A percentile compares a stretch with the other conserved stretches of the same genome.
Conservation (phyloP, 2,888 invertebrate species). For the Mactromeris polynyma region DNA sequence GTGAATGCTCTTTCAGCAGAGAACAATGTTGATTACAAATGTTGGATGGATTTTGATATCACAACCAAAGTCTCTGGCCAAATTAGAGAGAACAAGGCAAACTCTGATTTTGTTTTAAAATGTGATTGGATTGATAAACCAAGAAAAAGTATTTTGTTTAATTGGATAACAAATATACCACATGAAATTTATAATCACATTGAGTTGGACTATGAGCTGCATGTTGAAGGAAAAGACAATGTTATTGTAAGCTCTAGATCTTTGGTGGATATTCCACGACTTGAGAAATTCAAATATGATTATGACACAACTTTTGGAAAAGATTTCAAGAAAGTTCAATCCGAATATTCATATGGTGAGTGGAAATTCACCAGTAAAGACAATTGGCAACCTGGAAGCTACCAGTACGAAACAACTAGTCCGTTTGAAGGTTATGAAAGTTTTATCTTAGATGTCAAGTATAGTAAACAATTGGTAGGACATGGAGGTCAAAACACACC, state of each 20-base stretch:
- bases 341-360: conserved; percentile 41
- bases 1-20: conserved; percentile 42
- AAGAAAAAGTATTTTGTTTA: background rate
- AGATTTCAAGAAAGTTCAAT: background rate
- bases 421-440: conserved; percentile 67
- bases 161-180: conserved; percentile 3
- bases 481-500: background rate
- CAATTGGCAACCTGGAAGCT: conserved; percentile 18
- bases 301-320: background rate
- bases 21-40: conserved; percentile 11
- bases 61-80: conserved; percentile 40
- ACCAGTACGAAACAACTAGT: conserved; percentile 27
- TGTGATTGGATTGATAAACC: background rate
- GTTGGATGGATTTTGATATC: conserved; percentile 12
- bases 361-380: background rate
- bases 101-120: conserved; percentile 39
- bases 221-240: background rate
- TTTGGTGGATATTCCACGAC: background rate
- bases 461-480: conserved; percentile 39
- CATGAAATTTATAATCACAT: background rate
- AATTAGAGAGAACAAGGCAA: conserved; percentile 33
- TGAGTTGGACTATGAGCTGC: background rate
- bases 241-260: background rate
- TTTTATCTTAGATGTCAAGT: conserved; percentile 36
- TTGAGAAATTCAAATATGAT: background rate